phyloP scores from a whole-genome alignment of 2,888 invertebrate genomes.

The Orthosia gracilis region DNA sequence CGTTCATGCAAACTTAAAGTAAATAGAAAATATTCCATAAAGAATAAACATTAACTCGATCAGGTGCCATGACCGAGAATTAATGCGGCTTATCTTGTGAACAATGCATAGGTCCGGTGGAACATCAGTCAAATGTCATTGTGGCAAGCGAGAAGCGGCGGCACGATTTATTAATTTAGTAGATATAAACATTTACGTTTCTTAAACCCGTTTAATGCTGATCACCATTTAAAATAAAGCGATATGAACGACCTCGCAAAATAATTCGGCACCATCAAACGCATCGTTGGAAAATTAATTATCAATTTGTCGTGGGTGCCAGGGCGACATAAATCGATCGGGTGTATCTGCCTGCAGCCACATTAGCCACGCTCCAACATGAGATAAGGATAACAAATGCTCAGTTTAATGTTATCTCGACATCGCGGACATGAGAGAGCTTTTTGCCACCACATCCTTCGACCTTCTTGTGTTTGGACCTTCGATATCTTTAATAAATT shows the following conservation, averaged over 20 bases:
- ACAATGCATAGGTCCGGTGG: slow-evolving; percentile 80
- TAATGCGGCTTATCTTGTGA: slow-evolving; percentile 84
- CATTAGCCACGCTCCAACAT: slow-evolving; percentile 89
- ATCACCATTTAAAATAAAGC: slow-evolving; percentile 75
- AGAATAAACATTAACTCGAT: slow-evolving; percentile 66
- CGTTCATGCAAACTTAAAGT: slow-evolving; percentile 3
- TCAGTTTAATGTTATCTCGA: slow-evolving; percentile 90
- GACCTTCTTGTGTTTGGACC: slow-evolving; percentile 80
- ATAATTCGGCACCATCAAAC: slow-evolving; percentile 89
- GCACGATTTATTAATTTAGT: slow-evolving; percentile 65
- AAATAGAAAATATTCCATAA: slow-evolving; percentile 29
- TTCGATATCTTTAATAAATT: slow-evolving; percentile 74
- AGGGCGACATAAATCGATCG: slow-evolving; percentile 90
- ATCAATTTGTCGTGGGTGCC: slow-evolving; percentile 91
- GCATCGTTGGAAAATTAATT: slow-evolving; percentile 88
- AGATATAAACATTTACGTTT: slow-evolving; percentile 63
- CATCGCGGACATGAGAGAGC: slow-evolving; percentile 90
- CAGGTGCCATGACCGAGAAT: slow-evolving; percentile 81
- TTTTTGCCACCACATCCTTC: slow-evolving; percentile 90
- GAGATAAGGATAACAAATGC: slow-evolving; percentile 91
- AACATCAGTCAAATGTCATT: slow-evolving; percentile 79
- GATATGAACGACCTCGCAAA: slow-evolving; percentile 79
- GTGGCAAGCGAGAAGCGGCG: slow-evolving; percentile 63
- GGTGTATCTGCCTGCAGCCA: slow-evolving; percentile 87
- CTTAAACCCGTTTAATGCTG: slow-evolving; percentile 77